phyloP scores from a whole-genome alignment of 2,797 vertebrate species.

The Ficedula albicollis region DNA sequence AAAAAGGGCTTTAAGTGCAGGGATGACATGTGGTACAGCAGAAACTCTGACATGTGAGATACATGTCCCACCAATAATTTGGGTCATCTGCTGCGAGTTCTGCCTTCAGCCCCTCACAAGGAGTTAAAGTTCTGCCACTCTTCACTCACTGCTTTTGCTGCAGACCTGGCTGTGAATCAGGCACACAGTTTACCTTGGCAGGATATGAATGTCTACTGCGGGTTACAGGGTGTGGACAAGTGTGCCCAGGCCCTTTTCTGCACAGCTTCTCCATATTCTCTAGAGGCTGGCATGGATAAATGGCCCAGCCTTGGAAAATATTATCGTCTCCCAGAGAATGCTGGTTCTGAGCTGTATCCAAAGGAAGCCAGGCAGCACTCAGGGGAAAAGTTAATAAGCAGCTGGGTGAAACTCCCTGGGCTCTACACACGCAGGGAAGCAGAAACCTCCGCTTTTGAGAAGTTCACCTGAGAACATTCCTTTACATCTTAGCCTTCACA shows the following conservation, averaged over 20 bases:
- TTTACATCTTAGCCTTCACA: neutral
- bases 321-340: neutral
- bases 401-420: neutral
- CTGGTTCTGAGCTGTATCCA: neutral
- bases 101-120: neutral
- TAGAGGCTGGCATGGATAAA: neutral
- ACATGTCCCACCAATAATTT: neutral
- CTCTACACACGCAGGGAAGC: neutral
- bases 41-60: neutral
- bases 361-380: neutral
- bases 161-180: neutral
- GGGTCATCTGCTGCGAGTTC: neutral
- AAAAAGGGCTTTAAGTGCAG: neutral
- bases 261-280: neutral
- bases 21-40: neutral
- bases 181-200: slow-evolving; percentile 47
- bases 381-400: neutral
- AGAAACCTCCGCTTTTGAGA: neutral
- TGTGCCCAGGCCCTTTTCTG: slow-evolving; percentile 10
- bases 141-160: neutral
- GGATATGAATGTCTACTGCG: neutral
- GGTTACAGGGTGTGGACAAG: neutral
- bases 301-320: slow-evolving; percentile 47
- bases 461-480: neutral
- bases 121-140: slow-evolving; percentile 3